Evolutionary conservation across 2,797 vertebrate genomes (phyloP).

Genomic region (Botia almorhae): DNA sequence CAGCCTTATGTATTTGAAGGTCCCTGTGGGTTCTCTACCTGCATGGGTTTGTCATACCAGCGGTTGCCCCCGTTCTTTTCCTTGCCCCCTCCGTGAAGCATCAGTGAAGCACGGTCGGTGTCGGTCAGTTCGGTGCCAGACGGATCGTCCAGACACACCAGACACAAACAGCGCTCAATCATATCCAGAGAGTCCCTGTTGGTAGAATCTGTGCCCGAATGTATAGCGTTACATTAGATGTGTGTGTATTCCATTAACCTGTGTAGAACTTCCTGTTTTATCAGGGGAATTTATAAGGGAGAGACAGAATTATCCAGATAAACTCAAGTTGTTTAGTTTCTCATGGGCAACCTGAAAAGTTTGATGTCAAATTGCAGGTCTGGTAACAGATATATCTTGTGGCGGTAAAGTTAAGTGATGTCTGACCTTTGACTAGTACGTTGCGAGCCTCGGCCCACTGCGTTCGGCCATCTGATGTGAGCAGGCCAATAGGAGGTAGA

Average conservation of each 20-base stretch:
- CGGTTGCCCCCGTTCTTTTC: slow-evolving; percentile 89
- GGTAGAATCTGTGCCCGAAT: slow-evolving; percentile 86
- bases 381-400: neutral
- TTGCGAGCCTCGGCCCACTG: slow-evolving; percentile 92
- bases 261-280: slow-evolving; percentile 10
- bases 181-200: slow-evolving; percentile 96
- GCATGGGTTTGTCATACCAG: slow-evolving; percentile 98
- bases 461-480: slow-evolving; percentile 90
- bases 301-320: neutral
- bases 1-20: neutral
- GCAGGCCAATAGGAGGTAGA: slow-evolving; percentile 88
- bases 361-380: slow-evolving; percentile 22
- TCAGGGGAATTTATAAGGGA: slow-evolving; percentile 13
- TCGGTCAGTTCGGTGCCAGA: slow-evolving; percentile 78
- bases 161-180: slow-evolving; percentile 93
- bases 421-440: slow-evolving; percentile 88
- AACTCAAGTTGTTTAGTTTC: slow-evolving; percentile 17
- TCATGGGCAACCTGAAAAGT: slow-evolving; percentile 4
- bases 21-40: slow-evolving; percentile 78
- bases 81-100: slow-evolving; percentile 90
- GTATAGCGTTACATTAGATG: slow-evolving; percentile 20
- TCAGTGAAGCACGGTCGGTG: slow-evolving; percentile 81
- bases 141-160: slow-evolving; percentile 89
- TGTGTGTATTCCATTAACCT: slow-evolving; percentile 43
- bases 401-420: slow-evolving; percentile 26